A percentile compares a stretch with the other conserved stretches of the same genome.
phyloP scores from a whole-genome alignment of 2,113 vertebrate genomes.

The Chascanopsetta lugubris region DNA sequence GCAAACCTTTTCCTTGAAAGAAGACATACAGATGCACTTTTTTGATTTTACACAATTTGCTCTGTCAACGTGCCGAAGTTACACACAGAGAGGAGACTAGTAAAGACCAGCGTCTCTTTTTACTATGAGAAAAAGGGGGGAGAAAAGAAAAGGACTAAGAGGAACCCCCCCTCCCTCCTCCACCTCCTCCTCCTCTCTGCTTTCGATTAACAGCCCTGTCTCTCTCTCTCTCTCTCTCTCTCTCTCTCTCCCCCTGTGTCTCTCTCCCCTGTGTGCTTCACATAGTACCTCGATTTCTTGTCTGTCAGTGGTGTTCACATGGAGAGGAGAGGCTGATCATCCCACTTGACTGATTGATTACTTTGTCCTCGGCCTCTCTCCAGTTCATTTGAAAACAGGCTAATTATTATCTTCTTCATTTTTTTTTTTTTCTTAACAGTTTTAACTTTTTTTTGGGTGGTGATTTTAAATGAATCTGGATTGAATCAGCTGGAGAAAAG shows the following conservation, averaged over 20 bases:
- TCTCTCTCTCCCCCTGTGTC: slow-evolving; percentile 2
- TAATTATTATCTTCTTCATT: neutral
- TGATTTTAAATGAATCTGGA: slow-evolving; percentile 19
- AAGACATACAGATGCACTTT: slow-evolving; percentile 17
- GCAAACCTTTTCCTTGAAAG: slow-evolving; percentile 44
- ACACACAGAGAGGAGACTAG: slow-evolving; percentile 58
- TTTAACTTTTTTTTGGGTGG: neutral
- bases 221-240: slow-evolving; percentile 29
- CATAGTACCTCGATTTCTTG: slow-evolving; percentile 68
- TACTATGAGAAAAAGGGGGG: slow-evolving; percentile 67
- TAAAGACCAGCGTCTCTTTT: slow-evolving; percentile 67
- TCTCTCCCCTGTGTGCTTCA: slow-evolving; percentile 47
- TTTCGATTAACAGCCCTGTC: slow-evolving; percentile 67
- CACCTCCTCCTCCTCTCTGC: slow-evolving; percentile 58
- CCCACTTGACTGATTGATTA: slow-evolving; percentile 23
- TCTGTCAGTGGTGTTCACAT: slow-evolving; percentile 61
- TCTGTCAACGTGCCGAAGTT: slow-evolving; percentile 51
- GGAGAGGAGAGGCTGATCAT: slow-evolving; percentile 38
- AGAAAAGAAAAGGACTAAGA: slow-evolving; percentile 65
- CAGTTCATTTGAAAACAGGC: neutral
- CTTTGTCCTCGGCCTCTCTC: slow-evolving; percentile 5
- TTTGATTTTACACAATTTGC: slow-evolving; percentile 15
- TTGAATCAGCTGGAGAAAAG: slow-evolving; percentile 15
- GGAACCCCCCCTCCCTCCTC: slow-evolving; percentile 34
- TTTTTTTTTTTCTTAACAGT: neutral